Conservation (phyloP, 2,113 vertebrate genomes). For the Calyptomena viridis region DNA sequence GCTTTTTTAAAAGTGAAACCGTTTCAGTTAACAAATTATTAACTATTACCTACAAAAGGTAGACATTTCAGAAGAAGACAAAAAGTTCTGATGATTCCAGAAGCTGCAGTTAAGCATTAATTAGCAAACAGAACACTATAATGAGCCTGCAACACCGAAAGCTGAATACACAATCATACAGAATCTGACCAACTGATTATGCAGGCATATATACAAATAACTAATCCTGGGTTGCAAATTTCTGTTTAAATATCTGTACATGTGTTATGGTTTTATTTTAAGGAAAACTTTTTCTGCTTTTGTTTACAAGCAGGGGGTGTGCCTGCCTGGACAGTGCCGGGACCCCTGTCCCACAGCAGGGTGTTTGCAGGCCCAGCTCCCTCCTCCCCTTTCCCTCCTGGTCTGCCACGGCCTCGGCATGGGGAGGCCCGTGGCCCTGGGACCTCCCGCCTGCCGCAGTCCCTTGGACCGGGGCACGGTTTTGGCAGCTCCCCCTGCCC, state of each 20-base stretch:
- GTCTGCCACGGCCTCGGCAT: no score
- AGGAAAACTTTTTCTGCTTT: no score
- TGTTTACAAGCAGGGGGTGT: no score
- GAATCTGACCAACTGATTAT: not conserved
- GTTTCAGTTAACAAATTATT: not conserved
- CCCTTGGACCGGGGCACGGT: no score
- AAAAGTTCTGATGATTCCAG: not conserved
- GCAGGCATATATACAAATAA: not conserved
- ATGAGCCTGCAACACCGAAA: not conserved
- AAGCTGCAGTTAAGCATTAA: not conserved
- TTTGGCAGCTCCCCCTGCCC: no score
- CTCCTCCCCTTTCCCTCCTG: no score
- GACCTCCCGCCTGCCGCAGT: no score
- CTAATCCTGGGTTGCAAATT: not conserved
- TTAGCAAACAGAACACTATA: not conserved
- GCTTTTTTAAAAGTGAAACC: not conserved
- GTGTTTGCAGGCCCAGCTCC: no score
- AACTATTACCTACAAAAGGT: not conserved
- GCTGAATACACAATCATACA: not conserved
- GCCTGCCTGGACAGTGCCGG: no score
- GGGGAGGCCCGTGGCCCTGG: no score
- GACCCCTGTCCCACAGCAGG: no score
- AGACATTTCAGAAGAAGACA: not conserved
- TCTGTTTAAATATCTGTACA: not conserved
- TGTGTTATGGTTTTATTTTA: no score